Base-by-base conservation (phyloP, 2,797 vertebrate species). In the Pachyuromys duprasi region DNA sequence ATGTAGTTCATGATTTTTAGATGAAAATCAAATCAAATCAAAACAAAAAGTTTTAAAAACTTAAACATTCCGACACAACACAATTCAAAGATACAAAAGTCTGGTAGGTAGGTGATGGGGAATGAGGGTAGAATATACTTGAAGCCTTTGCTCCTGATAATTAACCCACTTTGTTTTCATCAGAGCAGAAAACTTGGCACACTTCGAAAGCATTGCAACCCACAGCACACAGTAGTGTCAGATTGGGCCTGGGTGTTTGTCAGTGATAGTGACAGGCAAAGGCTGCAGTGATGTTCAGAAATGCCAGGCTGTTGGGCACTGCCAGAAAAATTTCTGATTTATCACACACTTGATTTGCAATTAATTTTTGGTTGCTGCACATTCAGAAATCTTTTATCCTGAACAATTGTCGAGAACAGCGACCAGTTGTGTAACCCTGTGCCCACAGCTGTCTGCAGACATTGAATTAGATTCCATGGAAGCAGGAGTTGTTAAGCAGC, bases 221-320 rank as follows among this genome's bases (percentile, higher is more conserved):
- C 53, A 20, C 24, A 62, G 69, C 36, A 42, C 13, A 28, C 24
- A 0, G 8, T 18, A 33, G n/a, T 0, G 24, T 39, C 53, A 2
- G 33, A 5, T 28, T 2, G 22, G 67, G 28, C 22, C 65, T 53
- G n/a, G 8, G 36, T 6, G 8, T 42, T 18, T 15, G 22, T 8
- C 2, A 4, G 26, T 14, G 6, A 18, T 1, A 14, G 53, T 2
- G 11, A 26, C 17, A 39, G 5, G 15, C n/a, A 31, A 33, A 39
- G 49, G 67, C 69, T 28, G 1, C 53, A 1, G 15, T 18, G 49
- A 72, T 5, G n/a, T 57, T 7, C 22, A 72, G 84, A 18, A 18
- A 28, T 28, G n/a, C 53, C 49, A 57, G n/a, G n/a, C 67, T 3
- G 49, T 9, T 7, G 20, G 3, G 11, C 8, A 15, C 39, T 89